Evolutionary conservation across 2,797 vertebrate species (phyloP), one percentile per base, ranked within the genome.

Genomic region (Spinus olivaceus): DNA sequence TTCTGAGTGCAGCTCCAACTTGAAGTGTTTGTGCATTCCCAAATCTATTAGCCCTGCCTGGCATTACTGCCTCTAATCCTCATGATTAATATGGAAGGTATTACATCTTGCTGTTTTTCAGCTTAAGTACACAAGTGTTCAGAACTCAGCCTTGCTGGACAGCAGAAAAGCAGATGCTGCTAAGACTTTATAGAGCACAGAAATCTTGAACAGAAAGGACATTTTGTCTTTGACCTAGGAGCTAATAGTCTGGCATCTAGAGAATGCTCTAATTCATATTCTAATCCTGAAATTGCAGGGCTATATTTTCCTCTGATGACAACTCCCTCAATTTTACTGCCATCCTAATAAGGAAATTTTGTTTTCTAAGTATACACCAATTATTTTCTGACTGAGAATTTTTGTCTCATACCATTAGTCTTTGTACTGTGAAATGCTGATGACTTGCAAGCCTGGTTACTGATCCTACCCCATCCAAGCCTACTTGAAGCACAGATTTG

Each of bases 251-350:
- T 96, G 92, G 86, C 96, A 92, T 96, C 77, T 93, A 81, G 93
- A 96, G 93, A 97, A 96, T 97, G 84, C 93, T 97, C 66, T 84
- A 42, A 97, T 97, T 98, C 81, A 88, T 90, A 90, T 94, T 95
- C 91, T 96, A 95, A 97, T 94, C 90, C 95, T 95, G 87, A 97
- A 97, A 96, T 95, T 97, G 92, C 83, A 95, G 91, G 91, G 59
- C 87, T 97, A 10, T 69, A 51, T 96, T 97, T 96, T 95, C 83
- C 41, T 95, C 56, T 2, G 84, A 70, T 96, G 94, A 96, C 94
- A 97, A 42, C 76, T 94, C 87, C 66, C 61, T 96, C 73, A 93
- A n/a, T 95, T 97, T 96, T 93, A 73, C 95, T 73, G 76, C 39
- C 81, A 94, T 15, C 67, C 90, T 96, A 94, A 95, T 89, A 96